phyloP scores from a whole-genome alignment of 2,113 vertebrate genomes.

The Grammatotria lemairii region DNA sequence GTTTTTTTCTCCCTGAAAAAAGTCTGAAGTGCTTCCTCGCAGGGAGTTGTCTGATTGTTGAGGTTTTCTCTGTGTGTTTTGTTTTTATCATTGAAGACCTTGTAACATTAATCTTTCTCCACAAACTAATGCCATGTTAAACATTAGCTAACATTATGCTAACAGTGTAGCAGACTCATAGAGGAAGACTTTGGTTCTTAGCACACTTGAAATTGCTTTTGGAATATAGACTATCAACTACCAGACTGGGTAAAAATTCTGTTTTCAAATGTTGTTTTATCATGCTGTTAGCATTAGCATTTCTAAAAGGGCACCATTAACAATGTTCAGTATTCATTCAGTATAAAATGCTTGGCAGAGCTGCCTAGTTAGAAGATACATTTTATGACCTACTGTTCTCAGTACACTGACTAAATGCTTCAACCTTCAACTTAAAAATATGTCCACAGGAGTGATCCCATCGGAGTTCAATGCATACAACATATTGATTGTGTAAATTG shows the following conservation, averaged over 20 bases:
- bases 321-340: constrained; percentile 4
- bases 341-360: neutral
- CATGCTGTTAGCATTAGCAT: neutral
- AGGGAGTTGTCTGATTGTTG: neutral
- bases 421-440: constrained; percentile 18
- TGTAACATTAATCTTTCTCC: neutral
- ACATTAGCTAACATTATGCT: neutral
- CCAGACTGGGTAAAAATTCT: neutral
- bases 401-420: constrained; percentile 23
- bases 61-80: neutral
- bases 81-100: neutral
- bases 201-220: neutral
- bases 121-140: neutral
- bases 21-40: neutral
- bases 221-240: neutral
- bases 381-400: constrained; percentile 7
- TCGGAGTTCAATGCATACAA: constrained; percentile 43
- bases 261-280: neutral
- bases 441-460: neutral
- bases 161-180: neutral
- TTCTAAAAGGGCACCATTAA: neutral
- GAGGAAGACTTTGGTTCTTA: neutral
- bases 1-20: no score
- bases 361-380: constrained; percentile 6
- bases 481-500: constrained; percentile 48